Evolutionary conservation across 2,113 vertebrate genomes (phyloP), one percentile per base, ranked within the genome.

Genomic region (Coracopsis vasa): DNA sequence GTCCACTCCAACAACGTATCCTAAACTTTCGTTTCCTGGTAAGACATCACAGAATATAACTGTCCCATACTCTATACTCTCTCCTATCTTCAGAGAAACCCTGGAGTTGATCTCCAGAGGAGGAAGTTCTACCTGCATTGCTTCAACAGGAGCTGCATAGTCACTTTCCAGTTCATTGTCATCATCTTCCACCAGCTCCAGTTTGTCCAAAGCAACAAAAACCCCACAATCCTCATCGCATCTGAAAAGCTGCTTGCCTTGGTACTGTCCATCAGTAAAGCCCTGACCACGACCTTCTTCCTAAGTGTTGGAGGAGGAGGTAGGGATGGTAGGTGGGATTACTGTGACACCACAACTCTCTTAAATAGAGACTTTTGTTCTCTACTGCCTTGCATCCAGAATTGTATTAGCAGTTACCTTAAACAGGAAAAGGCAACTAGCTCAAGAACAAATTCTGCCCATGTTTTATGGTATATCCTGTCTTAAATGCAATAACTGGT

Each of bases 141-240:
- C 6, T 51, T 99, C 99, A 95, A 98, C 98, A 69, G 98, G 98
- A 80, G 96, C 98, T 70, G 98, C 97, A 53, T 98, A 99, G 96
- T 99, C 99, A 96, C 97, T 98, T 92, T 99, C 99, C 94, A 99
- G 94, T 89, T 99, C 98, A n/a, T 97, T 97, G 85, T 98, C 98
- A 83, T 99, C 98, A 44, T 98, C 98, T 96, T 99, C 99, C 94
- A 99, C 98, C 80, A 99, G 97, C 95, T 99, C 99, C 70, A 99
- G 98, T 97, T 99, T 99, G 98, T 99, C 99, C 96, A 99, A 97
- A 29, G 99, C 99, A 95, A 99, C 99, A 41, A 99, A 99, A 75
- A 99, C 99, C 4, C 99, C 99, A 54, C 99, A 99, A 83, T 99
- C 99, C 21, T 99, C 99, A 97, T 99, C 99, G 27, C 99, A 99